Evolutionary conservation across 2,888 invertebrate species (phyloP), one percentile per base, ranked within the genome.

Genomic region (Callinectes sapidus): DNA sequence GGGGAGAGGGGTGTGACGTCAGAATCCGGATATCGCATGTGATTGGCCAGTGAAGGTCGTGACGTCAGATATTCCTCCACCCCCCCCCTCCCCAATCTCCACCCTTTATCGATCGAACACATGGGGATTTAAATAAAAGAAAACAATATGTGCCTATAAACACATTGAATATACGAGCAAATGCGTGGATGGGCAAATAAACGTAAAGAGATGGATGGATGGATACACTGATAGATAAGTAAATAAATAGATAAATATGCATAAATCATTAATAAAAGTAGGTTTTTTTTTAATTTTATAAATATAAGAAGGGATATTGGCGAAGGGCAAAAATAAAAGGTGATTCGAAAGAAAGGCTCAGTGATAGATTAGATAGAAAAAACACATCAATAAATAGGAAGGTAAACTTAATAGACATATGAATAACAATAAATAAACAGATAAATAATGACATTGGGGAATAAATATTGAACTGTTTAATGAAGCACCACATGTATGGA

Each of bases 11-110:
- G 35, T 35, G 32, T 81, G 35, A 81, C 81, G 81, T 81, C 81
- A 81, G 35, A 18, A 16, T 35, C 71, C 71, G n/a, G 71, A 28
- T 71, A 28, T 28, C 10, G 71, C 71, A 28, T 71, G 28, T 71
- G 71, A 71, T 71, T 71, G 71, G 71, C 71, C n/a, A 71, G 28
- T 71, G 71, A 28, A 28, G 13, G 71, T 28, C n/a, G 71, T 35
- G 35, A 81, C 81, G 81, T 81, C 81, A 81, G 81, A 81, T 0
- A 81, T 81, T 81, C 81, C 81, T 35, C 81, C 81, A 8, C 32
- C n/a, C 1, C 14, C 16, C 35, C n/a, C 71, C 71, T n/a, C n/a
- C 28, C 32, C n/a, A 13, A 32, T 35, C 35, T 6, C 71, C 71
- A 8, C n/a, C 28, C 28, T 28, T 71, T 23, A 61, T 61, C 61